Conservation (phyloP, 2,113 vertebrate genomes). For the Thinocorus orbignyianus region DNA sequence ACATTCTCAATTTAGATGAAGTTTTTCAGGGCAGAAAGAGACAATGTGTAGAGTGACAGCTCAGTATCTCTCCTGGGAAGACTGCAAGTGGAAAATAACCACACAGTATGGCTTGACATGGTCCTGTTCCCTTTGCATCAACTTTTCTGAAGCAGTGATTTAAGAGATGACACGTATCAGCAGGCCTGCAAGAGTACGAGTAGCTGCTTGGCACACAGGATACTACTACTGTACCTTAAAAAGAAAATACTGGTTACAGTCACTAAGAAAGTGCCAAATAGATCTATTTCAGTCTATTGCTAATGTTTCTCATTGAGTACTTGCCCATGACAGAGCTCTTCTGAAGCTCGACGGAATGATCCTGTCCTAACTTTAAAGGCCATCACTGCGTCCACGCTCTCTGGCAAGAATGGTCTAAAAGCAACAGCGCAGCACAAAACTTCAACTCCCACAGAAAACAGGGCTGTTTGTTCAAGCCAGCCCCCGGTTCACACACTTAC, state of each 20-base stretch:
- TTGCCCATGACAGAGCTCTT: background rate
- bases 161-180: background rate
- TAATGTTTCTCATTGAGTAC: background rate
- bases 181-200: background rate
- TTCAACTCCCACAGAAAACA: slow-evolving; percentile 59
- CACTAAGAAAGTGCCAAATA: background rate
- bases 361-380: background rate
- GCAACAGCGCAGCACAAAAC: slow-evolving; percentile 38
- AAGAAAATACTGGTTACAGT: background rate
- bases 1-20: background rate
- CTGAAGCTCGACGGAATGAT: background rate
- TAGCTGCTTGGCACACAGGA: background rate
- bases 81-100: background rate
- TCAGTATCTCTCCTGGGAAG: background rate
- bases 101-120: background rate
- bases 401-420: slow-evolving; percentile 4
- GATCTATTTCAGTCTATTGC: background rate
- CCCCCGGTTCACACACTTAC: slow-evolving; percentile 43
- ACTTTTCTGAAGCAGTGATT: background rate
- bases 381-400: background rate
- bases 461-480: slow-evolving; percentile 57
- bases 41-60: background rate
- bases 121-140: background rate
- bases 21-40: background rate
- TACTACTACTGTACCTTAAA: background rate